A percentile compares a stretch with the other conserved stretches of the same genome.
Conservation (phyloP, 2,888 invertebrate genomes). For the Standfussiana lucernea region DNA sequence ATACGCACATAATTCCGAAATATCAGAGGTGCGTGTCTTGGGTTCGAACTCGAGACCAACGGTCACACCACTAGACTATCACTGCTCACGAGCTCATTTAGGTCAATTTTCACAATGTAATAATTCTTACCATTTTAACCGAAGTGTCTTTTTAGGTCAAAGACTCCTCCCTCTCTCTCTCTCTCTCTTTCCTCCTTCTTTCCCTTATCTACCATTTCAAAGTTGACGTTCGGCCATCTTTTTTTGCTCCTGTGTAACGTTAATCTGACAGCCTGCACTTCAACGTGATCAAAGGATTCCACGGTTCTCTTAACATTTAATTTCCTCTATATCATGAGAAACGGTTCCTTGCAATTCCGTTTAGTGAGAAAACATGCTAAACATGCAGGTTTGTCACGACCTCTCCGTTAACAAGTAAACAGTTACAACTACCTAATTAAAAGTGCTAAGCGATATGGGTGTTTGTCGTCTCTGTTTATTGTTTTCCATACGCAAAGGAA, state of each 20-base stretch:
- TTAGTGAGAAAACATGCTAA: constrained; percentile 42
- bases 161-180: too few species aligned
- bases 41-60: too few species aligned
- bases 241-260: not conserved
- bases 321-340: not conserved
- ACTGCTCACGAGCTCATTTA: not conserved
- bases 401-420: constrained; percentile 49
- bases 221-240: not conserved
- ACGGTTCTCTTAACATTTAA: not conserved
- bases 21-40: too few species aligned
- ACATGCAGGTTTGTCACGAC: constrained; percentile 45
- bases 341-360: constrained; percentile 15
- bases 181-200: too few species aligned
- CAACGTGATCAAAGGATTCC: not conserved
- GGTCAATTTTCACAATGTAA: not conserved
- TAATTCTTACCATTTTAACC: not conserved
- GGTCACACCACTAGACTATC: too few species aligned
- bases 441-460: constrained; percentile 27
- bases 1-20: too few species aligned
- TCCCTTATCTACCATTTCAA: not conserved
- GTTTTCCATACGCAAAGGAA: constrained; percentile 19
- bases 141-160: not conserved
- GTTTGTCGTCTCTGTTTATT: constrained; percentile 37
- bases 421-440: constrained; percentile 38
- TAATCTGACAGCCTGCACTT: not conserved